These are phyloP conservation scores for Cynocephalus volans DNA, from an alignment of 2,113 vertebrate genomes.

Conservation along the genomic window DNA sequence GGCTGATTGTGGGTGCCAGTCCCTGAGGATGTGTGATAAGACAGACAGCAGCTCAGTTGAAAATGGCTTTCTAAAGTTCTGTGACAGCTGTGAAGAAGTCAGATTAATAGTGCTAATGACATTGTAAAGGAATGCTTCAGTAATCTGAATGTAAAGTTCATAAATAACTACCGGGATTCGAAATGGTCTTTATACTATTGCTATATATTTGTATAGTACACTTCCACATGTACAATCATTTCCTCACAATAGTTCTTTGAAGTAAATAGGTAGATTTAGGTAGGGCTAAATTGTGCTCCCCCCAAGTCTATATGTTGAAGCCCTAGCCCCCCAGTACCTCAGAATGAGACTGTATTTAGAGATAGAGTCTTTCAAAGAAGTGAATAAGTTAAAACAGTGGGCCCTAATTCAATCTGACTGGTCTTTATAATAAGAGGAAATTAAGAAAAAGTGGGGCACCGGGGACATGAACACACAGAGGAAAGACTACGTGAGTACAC, in stretches of 20 bases:
- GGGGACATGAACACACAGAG: background rate
- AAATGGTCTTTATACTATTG: too few relatives aligned
- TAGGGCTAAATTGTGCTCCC: background rate
- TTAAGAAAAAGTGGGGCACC: background rate
- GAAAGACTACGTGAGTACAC: background rate
- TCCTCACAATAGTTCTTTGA: background rate
- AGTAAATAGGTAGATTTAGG: background rate
- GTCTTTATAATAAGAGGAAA: background rate
- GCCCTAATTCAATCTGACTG: background rate
- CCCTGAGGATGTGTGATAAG: background rate
- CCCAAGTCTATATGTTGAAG: background rate
- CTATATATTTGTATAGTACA: background rate
- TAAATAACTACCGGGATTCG: background rate
- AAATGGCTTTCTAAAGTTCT: background rate
- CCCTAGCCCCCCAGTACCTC: background rate
- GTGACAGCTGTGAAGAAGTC: background rate
- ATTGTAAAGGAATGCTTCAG: background rate
- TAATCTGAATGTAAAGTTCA: fast-evolving
- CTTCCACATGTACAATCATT: background rate
- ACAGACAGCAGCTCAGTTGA: background rate
- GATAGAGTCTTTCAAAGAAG: background rate
- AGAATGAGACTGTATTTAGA: background rate
- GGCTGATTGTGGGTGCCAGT: background rate
- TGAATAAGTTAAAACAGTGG: background rate
- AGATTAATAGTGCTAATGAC: background rate